Percentiles rank a stretch among this genome's conserved stretches.
Evolutionary conservation across 2,113 vertebrate genomes (phyloP).

Genomic region (Ceyx cyanopectus): DNA sequence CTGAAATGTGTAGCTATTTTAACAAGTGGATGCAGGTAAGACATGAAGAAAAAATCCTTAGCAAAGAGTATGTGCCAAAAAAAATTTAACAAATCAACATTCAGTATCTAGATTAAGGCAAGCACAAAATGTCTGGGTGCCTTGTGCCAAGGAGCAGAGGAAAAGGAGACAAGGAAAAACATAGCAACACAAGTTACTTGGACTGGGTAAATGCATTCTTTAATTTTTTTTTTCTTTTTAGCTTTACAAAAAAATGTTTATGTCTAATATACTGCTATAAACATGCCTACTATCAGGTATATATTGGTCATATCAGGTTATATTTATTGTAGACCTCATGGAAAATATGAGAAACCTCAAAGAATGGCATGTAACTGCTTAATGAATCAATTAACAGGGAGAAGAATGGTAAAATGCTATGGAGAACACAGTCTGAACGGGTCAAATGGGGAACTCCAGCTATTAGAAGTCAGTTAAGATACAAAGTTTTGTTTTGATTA

Average conservation of each 20-base stretch:
- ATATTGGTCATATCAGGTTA: background rate
- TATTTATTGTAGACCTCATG: background rate
- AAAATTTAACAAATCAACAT: background rate
- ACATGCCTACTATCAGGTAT: background rate
- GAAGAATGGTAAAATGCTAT: background rate
- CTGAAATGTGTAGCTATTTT: background rate
- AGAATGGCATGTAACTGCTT: background rate
- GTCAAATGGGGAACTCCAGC: background rate
- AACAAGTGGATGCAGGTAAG: background rate
- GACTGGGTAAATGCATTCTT: background rate
- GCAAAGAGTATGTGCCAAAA: background rate
- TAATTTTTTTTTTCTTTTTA: background rate
- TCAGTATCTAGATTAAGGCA: background rate
- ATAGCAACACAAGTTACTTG: background rate
- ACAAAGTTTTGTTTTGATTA: background rate
- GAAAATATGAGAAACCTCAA: background rate
- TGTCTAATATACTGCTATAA: background rate
- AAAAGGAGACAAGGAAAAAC: background rate
- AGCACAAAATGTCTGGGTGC: background rate
- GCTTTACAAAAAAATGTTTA: background rate
- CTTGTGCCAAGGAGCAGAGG: background rate
- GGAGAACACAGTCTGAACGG: accelerated
- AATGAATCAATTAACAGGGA: background rate
- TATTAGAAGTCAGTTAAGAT: background rate
- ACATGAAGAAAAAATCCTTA: background rate